Conservation (phyloP, 92 coral and sea anemone genomes). For the Ricordea florida region DNA sequence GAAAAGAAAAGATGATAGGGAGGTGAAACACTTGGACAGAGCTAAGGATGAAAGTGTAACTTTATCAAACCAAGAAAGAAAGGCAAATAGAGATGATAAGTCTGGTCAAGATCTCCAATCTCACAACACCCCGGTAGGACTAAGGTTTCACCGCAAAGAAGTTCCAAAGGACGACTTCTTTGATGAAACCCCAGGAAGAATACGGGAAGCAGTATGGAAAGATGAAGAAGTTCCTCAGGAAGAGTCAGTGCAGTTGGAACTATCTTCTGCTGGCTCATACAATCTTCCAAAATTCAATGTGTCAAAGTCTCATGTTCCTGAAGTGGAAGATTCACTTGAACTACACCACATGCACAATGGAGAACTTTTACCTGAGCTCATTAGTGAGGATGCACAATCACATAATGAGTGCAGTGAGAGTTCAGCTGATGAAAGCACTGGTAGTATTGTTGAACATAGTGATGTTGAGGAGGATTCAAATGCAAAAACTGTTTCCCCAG, state of each 20-base stretch:
- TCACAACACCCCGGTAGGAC: neutral
- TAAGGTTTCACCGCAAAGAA: slow-evolving; percentile 4
- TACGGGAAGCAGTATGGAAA: slow-evolving; percentile 77
- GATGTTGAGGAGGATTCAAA: slow-evolving; percentile 66
- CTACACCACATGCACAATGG: neutral
- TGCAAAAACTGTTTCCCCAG: slow-evolving; percentile 29
- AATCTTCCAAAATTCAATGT: neutral
- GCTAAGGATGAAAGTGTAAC: neutral
- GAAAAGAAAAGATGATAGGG: neutral
- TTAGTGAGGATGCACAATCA: slow-evolving; percentile 26
- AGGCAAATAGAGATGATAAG: neutral
- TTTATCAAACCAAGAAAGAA: neutral
- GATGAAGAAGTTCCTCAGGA: slow-evolving; percentile 79
- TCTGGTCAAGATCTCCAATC: neutral
- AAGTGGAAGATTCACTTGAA: slow-evolving; percentile 7
- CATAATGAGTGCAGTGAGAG: slow-evolving; percentile 58
- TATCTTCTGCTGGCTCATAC: neutral
- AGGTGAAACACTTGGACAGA: neutral
- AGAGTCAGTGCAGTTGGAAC: slow-evolving; percentile 27
- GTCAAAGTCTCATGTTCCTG: slow-evolving; percentile 1
- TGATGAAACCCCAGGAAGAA: slow-evolving; percentile 61
- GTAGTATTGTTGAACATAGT: slow-evolving; percentile 85
- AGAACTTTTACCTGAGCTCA: neutral
- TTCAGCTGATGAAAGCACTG: slow-evolving; percentile 70
- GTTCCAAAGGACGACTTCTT: slow-evolving; percentile 29